Conservation (phyloP, 2,113 vertebrate species). For the Genyomyrus donnyi region DNA sequence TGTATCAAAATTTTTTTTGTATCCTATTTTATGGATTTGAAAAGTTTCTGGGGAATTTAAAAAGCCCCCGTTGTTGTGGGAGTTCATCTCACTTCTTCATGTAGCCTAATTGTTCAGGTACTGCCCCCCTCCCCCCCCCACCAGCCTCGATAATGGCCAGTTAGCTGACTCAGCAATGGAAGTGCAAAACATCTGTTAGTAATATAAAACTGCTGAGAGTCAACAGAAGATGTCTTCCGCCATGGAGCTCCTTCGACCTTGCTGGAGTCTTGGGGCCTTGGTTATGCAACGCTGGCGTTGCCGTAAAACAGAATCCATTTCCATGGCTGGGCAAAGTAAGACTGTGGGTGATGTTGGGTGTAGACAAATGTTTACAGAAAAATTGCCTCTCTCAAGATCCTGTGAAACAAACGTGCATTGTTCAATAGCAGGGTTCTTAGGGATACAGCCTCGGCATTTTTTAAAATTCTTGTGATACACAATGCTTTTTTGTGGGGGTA, state of each 20-base stretch:
- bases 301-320: neutral
- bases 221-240: slow-evolving; percentile 22
- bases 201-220: slow-evolving; percentile 23
- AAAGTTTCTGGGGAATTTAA: neutral
- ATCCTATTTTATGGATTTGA: neutral
- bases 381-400: neutral
- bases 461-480: slow-evolving; percentile 18
- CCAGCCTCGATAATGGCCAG: neutral
- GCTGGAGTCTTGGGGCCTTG: neutral
- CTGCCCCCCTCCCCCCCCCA: neutral
- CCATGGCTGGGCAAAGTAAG: neutral
- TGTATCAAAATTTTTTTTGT: neutral
- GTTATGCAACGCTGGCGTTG: neutral
- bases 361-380: neutral
- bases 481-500: slow-evolving; percentile 19
- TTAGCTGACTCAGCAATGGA: slow-evolving; percentile 26
- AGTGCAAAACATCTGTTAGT: slow-evolving; percentile 25
- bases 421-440: neutral
- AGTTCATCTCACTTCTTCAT: neutral
- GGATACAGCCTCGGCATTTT: neutral
- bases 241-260: neutral
- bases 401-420: neutral
- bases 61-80: neutral
- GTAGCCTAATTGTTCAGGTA: neutral
- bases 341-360: neutral